A percentile compares a stretch with the other conserved stretches of the same genome.
phyloP scores from a whole-genome alignment of 2,797 vertebrate species.

The Novumbra hubbsi region DNA sequence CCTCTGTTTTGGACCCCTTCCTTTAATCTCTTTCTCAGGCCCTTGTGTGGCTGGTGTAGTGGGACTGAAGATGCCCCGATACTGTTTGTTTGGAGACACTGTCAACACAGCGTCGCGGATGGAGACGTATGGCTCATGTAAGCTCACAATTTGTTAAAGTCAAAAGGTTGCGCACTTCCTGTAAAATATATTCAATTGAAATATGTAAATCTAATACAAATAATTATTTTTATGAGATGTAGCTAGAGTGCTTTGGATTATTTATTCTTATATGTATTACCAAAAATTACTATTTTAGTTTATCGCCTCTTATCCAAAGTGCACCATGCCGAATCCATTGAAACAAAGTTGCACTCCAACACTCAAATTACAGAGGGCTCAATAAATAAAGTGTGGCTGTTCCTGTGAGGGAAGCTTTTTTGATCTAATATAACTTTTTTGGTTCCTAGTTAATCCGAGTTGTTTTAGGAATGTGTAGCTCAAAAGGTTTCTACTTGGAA shows the following conservation, averaged over 20 bases:
- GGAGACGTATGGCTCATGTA: conserved; percentile 81
- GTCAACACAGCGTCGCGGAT: conserved; percentile 83
- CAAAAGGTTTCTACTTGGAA: no score
- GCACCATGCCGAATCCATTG: background rate
- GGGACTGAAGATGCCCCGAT: conserved; percentile 82
- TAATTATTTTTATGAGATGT: background rate
- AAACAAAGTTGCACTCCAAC: background rate
- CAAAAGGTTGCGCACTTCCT: background rate
- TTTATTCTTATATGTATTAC: background rate
- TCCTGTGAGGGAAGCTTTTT: no score
- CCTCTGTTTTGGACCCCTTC: background rate
- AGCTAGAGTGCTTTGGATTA: background rate
- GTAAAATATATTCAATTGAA: background rate
- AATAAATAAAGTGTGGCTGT: no score
- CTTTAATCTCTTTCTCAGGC: conserved; percentile 52
- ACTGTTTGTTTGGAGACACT: conserved; percentile 83
- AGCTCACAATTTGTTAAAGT: background rate
- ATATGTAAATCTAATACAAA: background rate
- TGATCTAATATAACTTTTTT: no score
- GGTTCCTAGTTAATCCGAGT: no score
- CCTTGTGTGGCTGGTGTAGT: conserved; percentile 79
- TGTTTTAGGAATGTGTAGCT: no score
- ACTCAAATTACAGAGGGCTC: no score
- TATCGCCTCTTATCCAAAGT: background rate
- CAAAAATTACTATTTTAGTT: background rate